These are phyloP conservation scores for Neomonachus schauinslandi DNA, from an alignment of 2,113 vertebrate species.

Conservation along the genomic window DNA sequence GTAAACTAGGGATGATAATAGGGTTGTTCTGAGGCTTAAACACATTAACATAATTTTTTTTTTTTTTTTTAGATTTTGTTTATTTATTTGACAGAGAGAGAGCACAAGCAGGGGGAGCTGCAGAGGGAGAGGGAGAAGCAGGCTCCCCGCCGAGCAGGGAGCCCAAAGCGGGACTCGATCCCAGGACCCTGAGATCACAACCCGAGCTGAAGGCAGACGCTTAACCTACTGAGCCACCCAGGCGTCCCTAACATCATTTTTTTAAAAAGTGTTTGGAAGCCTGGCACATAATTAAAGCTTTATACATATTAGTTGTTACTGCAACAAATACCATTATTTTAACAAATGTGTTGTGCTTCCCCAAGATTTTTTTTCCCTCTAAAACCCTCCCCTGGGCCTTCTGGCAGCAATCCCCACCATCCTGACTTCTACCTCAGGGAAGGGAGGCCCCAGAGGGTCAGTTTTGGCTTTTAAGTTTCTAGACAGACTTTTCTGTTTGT, in stretches of 20 bases:
- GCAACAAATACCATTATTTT: not conserved
- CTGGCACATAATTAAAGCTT: not conserved
- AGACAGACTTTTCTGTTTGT: not conserved
- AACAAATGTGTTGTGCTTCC: not conserved
- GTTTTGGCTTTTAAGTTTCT: not conserved
- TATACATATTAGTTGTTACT: too few species aligned
- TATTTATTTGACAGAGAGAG: too few species aligned
- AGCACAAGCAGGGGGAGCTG: too few species aligned
- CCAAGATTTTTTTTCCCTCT: not conserved
- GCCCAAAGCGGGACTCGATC: too few species aligned
- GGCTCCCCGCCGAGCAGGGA: too few species aligned
- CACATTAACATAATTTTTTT: not conserved
- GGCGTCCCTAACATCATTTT: not conserved
- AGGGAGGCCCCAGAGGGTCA: not conserved
- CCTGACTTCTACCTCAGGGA: not conserved
- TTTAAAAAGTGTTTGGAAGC: not conserved
- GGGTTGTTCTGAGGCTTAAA: not conserved
- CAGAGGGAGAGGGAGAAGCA: too few species aligned
- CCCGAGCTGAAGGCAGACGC: too few species aligned
- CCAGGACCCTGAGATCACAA: too few species aligned
- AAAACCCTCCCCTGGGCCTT: not conserved
- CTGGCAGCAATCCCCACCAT: not conserved
- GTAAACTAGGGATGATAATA: not conserved
- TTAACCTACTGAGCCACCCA: too few species aligned
- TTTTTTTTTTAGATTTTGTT: too few species aligned